These are phyloP conservation scores for Himantopus leucocephalus DNA, from an alignment of 2,113 vertebrate genomes.

Conservation along the genomic window DNA sequence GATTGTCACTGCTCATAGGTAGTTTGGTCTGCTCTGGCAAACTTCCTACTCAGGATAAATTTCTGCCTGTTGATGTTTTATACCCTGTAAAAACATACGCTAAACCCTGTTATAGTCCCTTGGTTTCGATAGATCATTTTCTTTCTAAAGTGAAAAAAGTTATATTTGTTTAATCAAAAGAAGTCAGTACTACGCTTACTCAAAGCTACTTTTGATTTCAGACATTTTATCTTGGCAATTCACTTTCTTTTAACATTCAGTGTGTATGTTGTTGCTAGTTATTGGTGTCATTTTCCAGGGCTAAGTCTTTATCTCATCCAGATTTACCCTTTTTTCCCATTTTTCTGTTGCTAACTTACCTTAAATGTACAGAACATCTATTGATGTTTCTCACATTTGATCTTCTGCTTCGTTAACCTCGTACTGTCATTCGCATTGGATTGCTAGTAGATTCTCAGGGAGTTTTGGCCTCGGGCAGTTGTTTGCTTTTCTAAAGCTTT, in stretches of 20 bases:
- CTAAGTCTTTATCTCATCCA: neutral
- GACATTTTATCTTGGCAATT: neutral
- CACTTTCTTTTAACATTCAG: neutral
- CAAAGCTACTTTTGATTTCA: neutral
- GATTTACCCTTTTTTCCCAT: neutral
- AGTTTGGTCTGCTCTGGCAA: neutral
- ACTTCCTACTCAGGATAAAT: neutral
- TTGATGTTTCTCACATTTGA: neutral
- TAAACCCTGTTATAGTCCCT: neutral
- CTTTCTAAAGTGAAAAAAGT: neutral
- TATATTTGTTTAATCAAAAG: neutral
- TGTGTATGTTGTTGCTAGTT: neutral
- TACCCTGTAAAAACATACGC: neutral
- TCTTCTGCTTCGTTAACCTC: neutral
- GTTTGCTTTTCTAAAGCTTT: slow-evolving; percentile 15
- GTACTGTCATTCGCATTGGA: neutral
- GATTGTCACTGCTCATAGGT: neutral
- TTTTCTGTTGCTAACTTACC: neutral
- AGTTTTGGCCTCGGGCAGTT: neutral
- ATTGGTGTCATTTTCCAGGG: neutral
- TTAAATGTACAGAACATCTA: neutral
- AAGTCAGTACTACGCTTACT: neutral
- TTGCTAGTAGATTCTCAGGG: neutral
- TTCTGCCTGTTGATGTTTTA: neutral
- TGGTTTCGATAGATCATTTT: neutral